Conservation (phyloP, 2,888 invertebrate genomes). For the Alviniconcha strummeri region DNA sequence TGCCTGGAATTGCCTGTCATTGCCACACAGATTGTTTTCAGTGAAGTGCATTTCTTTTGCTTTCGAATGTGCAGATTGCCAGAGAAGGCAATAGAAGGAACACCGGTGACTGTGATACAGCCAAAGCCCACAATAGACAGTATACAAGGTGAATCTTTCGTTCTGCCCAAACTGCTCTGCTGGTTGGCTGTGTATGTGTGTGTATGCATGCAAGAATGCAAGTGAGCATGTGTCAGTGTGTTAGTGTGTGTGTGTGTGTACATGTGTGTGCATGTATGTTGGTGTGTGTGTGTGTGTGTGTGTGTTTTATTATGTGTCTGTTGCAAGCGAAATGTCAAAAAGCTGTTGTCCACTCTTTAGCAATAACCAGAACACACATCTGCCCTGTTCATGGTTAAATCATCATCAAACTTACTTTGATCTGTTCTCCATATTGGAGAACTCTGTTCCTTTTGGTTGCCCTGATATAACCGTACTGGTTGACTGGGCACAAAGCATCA, state of each 20-base stretch:
- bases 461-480: no score
- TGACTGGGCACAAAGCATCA: no score
- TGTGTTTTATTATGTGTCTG: background rate
- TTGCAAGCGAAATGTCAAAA: background rate
- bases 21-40: no score
- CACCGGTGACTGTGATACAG: conserved; percentile 14
- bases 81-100: conserved; percentile 16
- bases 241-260: background rate
- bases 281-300: background rate
- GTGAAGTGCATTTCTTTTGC: no score
- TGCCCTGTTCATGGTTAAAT: no score
- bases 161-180: background rate
- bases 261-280: background rate
- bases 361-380: no score
- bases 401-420: no score
- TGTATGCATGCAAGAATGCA: background rate
- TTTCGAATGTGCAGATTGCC: background rate
- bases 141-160: background rate
- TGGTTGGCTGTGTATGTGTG: background rate
- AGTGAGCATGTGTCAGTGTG: background rate
- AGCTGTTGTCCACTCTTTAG: no score
- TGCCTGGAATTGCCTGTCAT: no score
- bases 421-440: no score
- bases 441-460: no score
- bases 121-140: conserved; percentile 6